These are phyloP conservation scores for Machimus atricapillus DNA, from an alignment of 2,888 invertebrate species.

Conservation along the genomic window DNA sequence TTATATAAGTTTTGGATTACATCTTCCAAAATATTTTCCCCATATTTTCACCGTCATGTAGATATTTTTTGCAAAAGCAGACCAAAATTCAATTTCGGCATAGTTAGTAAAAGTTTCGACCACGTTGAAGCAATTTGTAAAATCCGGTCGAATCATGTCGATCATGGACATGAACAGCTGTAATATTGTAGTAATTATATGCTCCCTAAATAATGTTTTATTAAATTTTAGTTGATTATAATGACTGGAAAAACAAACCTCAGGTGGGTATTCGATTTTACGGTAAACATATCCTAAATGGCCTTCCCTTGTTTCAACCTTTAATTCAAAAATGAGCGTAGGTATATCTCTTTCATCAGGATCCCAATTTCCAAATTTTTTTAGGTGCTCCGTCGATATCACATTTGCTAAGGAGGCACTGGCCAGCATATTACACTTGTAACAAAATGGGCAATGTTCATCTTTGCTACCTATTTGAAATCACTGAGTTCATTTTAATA, in stretches of 20 bases:
- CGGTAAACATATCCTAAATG: background rate
- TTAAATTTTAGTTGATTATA: background rate
- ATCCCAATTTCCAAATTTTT: background rate
- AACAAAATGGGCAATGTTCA: background rate
- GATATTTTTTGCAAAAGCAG: background rate
- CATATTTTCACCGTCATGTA: background rate
- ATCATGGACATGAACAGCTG: background rate
- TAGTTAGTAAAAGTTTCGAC: background rate
- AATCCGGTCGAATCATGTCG: background rate
- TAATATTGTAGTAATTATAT: background rate
- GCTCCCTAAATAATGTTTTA: background rate
- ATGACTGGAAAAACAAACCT: background rate
- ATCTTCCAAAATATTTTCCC: background rate
- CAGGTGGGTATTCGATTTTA: background rate
- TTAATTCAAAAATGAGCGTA: background rate
- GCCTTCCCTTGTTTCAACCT: background rate
- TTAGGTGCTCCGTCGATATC: background rate
- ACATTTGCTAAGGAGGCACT: background rate
- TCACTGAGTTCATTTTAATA: background rate
- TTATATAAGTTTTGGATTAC: no score
- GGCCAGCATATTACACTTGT: background rate
- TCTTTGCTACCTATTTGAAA: background rate
- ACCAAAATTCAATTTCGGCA: background rate
- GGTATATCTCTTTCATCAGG: background rate
- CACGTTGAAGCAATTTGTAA: background rate